phyloP scores from a whole-genome alignment of 2,113 vertebrate genomes.

The Pungitius pungitius region DNA sequence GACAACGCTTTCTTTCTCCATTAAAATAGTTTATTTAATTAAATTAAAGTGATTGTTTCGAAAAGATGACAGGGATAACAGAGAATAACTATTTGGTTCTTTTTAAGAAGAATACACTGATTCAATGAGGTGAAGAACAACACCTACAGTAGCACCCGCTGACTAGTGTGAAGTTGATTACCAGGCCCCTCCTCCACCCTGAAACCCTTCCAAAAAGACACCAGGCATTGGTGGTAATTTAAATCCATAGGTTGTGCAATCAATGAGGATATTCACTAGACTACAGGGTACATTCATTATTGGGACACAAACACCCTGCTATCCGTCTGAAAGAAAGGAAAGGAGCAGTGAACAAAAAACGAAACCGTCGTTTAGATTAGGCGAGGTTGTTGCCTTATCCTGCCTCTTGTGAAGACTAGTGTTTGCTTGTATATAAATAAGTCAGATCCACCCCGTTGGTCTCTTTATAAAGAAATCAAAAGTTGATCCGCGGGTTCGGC shows the following conservation, averaged over 20 bases:
- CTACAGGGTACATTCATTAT: conserved; percentile 21
- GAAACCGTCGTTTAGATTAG: conserved; percentile 36
- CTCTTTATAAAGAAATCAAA: neutral
- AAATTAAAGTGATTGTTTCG: neutral
- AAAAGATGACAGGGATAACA: neutral
- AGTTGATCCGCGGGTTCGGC: conserved; percentile 40
- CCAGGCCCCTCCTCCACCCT: conserved; percentile 63
- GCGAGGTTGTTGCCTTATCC: neutral
- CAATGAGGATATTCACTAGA: conserved; percentile 53
- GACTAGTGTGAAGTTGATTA: conserved; percentile 24
- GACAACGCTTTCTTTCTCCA: neutral
- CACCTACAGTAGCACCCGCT: conserved; percentile 43
- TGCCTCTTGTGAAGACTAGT: neutral
- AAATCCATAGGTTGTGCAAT: conserved; percentile 35
- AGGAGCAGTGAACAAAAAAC: conserved; percentile 66
- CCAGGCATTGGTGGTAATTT: conserved; percentile 18
- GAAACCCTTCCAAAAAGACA: conserved; percentile 17
- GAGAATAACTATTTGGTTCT: neutral
- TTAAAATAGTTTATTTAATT: neutral
- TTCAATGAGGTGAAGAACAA: conserved; percentile 3
- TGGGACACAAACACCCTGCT: conserved; percentile 11
- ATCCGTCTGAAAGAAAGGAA: conserved; percentile 17
- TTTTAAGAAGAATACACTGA: neutral
- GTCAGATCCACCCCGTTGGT: neutral
- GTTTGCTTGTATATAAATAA: conserved; percentile 3